Percentiles rank a stretch among this genome's conserved stretches.
phyloP scores from a whole-genome alignment of 2,888 invertebrate species.

The Thecocarcelia acutangulata region DNA sequence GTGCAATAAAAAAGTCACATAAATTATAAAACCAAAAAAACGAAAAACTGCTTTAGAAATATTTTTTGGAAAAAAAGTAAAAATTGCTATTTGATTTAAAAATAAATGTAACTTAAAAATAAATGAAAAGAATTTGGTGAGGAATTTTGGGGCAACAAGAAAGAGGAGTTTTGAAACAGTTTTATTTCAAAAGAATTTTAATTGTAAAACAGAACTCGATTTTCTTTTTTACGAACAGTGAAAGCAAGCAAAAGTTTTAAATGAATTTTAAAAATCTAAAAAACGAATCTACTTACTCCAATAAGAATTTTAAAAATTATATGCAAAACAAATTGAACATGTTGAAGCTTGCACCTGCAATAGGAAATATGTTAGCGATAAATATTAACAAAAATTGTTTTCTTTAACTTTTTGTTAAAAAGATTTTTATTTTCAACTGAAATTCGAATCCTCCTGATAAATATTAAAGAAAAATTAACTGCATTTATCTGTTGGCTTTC shows the following conservation, averaged over 20 bases:
- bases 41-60: background rate
- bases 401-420: too few relatives aligned
- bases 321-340: background rate
- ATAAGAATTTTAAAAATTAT: slow-evolving; percentile 1
- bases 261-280: background rate
- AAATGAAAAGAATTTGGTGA: background rate
- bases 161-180: background rate
- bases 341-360: too few relatives aligned
- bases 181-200: slow-evolving; percentile 7
- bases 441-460: too few relatives aligned
- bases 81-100: too few relatives aligned
- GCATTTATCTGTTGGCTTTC: too few relatives aligned
- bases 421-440: too few relatives aligned
- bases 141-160: background rate
- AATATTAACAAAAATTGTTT: too few relatives aligned
- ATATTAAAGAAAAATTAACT: too few relatives aligned
- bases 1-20: slow-evolving; percentile 7
- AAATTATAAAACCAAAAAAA: slow-evolving; percentile 13
- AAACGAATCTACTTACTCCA: background rate
- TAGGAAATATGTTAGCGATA: too few relatives aligned
- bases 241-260: background rate
- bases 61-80: background rate
- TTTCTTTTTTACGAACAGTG: background rate
- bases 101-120: background rate
- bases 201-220: background rate